These are phyloP conservation scores for Lasioglossum figueresi DNA, from an alignment of 2,888 invertebrate genomes.

Conservation along the genomic window DNA sequence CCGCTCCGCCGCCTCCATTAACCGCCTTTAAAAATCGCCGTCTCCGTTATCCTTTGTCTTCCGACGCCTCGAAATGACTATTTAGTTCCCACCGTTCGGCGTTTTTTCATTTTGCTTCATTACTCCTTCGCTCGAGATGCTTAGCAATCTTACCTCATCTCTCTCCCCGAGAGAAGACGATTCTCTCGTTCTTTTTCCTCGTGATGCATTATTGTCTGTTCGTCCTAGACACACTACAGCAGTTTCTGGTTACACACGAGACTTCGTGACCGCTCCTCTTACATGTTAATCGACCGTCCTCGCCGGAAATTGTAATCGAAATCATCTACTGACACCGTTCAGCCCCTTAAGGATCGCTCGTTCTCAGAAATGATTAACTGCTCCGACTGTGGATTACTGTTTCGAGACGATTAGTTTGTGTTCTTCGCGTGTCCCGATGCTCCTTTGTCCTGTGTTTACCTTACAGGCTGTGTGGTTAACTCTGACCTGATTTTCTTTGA, in stretches of 20 bases:
- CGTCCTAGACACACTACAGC: background rate
- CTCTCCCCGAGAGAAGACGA: background rate
- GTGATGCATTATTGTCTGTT: slow-evolving; percentile 12
- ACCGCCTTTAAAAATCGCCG: slow-evolving; percentile 63
- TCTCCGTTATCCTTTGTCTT: slow-evolving; percentile 73
- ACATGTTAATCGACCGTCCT: slow-evolving; percentile 18
- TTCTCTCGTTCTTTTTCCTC: background rate
- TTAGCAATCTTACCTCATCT: slow-evolving; percentile 31
- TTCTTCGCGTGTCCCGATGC: background rate
- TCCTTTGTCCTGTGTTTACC: background rate
- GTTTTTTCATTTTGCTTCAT: slow-evolving; percentile 62
- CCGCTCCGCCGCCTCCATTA: slow-evolving; percentile 62
- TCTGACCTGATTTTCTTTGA: no score
- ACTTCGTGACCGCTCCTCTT: slow-evolving; percentile 15
- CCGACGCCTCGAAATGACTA: slow-evolving; percentile 63
- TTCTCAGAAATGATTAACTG: background rate
- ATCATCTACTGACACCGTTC: slow-evolving; percentile 26
- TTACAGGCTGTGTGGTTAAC: no score
- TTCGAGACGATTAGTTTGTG: background rate
- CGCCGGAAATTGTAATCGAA: slow-evolving; percentile 11
- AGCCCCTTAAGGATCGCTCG: background rate
- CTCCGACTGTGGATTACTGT: background rate
- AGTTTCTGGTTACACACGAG: slow-evolving; percentile 11
- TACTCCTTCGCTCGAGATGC: slow-evolving; percentile 58
- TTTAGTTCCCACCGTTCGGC: slow-evolving; percentile 67